These are phyloP conservation scores for Drosophila ohnishii DNA, from an alignment of 1,140 invertebrate genomes.

Conservation along the genomic window DNA sequence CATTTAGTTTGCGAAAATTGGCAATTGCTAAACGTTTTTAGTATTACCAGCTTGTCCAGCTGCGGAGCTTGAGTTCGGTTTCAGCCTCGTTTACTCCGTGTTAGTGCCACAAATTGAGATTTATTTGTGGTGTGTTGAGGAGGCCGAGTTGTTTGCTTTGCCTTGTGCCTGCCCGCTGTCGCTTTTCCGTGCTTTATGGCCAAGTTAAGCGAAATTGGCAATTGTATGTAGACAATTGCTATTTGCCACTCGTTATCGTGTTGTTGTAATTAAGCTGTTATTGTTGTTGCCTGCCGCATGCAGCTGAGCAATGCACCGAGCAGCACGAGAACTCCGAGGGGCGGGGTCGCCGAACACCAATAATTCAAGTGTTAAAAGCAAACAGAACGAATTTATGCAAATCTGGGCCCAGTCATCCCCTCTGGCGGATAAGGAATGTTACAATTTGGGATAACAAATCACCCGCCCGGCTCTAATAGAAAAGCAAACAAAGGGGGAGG, in stretches of 20 bases:
- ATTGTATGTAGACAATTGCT: conserved; percentile 72
- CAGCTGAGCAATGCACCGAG: conserved; percentile 45
- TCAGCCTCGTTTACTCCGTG: conserved; percentile 48
- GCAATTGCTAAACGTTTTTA: conserved; percentile 66
- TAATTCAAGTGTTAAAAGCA: conserved; percentile 76
- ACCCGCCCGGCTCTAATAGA: conserved; percentile 56
- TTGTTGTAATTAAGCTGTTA: conserved; percentile 75
- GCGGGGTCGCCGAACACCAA: conserved; percentile 39
- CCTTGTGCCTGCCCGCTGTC: conserved; percentile 15
- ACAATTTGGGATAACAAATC: conserved; percentile 55
- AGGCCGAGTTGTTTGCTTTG: conserved; percentile 49
- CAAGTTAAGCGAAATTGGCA: conserved; percentile 73
- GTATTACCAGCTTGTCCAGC: conserved; percentile 29
- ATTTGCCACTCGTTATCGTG: conserved; percentile 61
- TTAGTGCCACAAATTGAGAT: conserved; percentile 72
- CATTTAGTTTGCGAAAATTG: conserved; percentile 68
- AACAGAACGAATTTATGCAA: conserved; percentile 70
- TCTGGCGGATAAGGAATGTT: conserved; percentile 43
- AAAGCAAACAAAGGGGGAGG: conserved; percentile 56
- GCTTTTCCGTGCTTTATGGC: conserved; percentile 58
- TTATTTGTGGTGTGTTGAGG: conserved; percentile 58
- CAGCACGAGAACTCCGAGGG: conserved; percentile 7
- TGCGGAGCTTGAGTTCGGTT: conserved; percentile 19
- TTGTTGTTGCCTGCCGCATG: conserved; percentile 50
- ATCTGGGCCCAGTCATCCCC: conserved; percentile 56